These are phyloP conservation scores for Drepana arcuata DNA, from an alignment of 1,140 invertebrate species.

Conservation along the genomic window DNA sequence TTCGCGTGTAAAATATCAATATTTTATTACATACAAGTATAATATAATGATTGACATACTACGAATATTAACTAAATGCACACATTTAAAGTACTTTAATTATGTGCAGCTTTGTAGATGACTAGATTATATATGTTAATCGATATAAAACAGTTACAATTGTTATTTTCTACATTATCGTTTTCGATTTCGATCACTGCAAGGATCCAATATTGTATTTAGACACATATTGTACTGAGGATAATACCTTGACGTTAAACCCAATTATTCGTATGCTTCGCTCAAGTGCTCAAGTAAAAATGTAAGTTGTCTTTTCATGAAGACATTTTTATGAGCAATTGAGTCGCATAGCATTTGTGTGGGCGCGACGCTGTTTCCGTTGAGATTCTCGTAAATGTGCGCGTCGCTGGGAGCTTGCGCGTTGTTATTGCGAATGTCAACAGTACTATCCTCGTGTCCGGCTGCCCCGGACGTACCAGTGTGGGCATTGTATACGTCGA, in stretches of 20 bases:
- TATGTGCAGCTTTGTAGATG: conserved; percentile 68
- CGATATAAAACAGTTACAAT: conserved; percentile 60
- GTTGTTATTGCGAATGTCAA: conserved; percentile 47
- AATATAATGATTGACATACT: conserved; percentile 42
- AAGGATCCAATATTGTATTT: conserved; percentile 69
- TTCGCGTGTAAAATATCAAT: conserved; percentile 32
- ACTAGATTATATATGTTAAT: conserved; percentile 69
- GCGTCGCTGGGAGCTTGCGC: conserved; percentile 15
- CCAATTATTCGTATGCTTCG: conserved; percentile 73
- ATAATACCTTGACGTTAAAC: conserved; percentile 51
- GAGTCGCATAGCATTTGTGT: conserved; percentile 61
- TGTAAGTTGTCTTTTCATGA: conserved; percentile 70
- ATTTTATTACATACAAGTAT: conserved; percentile 42
- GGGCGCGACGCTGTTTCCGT: conserved; percentile 55
- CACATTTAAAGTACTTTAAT: conserved; percentile 46
- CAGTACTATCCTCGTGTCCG: conserved; percentile 42
- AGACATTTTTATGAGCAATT: conserved; percentile 63
- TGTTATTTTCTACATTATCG: conserved; percentile 39
- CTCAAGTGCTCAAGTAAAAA: conserved; percentile 75
- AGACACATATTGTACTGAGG: conserved; percentile 60
- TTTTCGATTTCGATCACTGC: conserved; percentile 68
- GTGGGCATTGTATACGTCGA: conserved; percentile 63
- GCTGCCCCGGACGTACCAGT: conserved; percentile 33
- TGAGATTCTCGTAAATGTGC: conserved; percentile 56
- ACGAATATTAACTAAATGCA: conserved; percentile 65